These are phyloP conservation scores for Mesorhabditis spiculigera DNA, from an alignment of 2,888 invertebrate genomes.

Conservation along the genomic window DNA sequence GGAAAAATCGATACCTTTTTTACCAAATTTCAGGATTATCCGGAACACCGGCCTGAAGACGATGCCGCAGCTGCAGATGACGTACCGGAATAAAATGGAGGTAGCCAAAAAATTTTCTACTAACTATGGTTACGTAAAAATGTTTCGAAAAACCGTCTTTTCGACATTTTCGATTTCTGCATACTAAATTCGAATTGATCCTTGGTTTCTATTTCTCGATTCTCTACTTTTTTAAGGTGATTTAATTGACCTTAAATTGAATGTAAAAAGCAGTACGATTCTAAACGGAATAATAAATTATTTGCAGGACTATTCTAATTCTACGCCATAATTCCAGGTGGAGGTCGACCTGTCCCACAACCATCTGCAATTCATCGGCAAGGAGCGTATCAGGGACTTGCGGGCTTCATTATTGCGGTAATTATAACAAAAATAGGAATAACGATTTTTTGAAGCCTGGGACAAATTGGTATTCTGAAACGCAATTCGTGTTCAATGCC, in stretches of 20 bases:
- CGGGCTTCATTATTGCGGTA: too few relatives aligned
- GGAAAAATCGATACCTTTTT: background rate
- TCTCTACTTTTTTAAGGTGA: too few relatives aligned
- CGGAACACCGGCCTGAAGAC: background rate
- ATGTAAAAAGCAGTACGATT: too few relatives aligned
- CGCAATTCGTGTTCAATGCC: too few relatives aligned
- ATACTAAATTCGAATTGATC: too few relatives aligned
- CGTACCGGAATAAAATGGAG: constrained; percentile 2
- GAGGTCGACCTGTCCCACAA: background rate
- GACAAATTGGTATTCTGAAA: too few relatives aligned
- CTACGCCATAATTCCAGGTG: background rate
- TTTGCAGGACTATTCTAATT: background rate
- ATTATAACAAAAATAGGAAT: too few relatives aligned
- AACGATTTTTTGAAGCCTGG: too few relatives aligned
- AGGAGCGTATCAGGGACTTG: background rate
- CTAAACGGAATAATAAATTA: background rate
- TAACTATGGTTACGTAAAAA: background rate
- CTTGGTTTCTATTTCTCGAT: too few relatives aligned
- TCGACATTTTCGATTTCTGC: background rate
- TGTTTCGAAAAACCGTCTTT: background rate
- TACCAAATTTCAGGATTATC: background rate
- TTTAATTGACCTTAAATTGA: too few relatives aligned
- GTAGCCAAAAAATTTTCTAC: background rate
- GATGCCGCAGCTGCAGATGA: background rate
- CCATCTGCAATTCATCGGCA: background rate